Conservation (phyloP, 2,797 vertebrate species). For the Chloroceryle amazona region DNA sequence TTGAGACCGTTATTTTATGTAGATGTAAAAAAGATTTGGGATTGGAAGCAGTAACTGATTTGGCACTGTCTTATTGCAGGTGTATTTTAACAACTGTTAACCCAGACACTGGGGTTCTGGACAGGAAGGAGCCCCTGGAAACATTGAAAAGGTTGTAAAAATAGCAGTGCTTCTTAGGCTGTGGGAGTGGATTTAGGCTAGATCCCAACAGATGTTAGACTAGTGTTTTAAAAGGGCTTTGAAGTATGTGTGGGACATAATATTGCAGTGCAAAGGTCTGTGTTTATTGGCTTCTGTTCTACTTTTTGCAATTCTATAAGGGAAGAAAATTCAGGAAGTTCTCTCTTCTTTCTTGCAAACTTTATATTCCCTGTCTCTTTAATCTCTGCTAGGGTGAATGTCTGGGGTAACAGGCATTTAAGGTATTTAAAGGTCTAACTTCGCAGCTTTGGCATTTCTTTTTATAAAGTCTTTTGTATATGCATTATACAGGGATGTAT, state of each 20-base stretch:
- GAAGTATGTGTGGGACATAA: background rate
- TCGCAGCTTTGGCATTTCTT: background rate
- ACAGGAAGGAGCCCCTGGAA: constrained; percentile 91
- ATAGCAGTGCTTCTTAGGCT: background rate
- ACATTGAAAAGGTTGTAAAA: constrained; percentile 89
- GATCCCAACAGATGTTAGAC: background rate
- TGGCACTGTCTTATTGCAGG: constrained; percentile 75
- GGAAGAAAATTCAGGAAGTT: background rate
- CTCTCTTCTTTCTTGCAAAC: background rate
- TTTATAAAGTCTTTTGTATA: background rate
- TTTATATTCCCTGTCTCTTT: background rate
- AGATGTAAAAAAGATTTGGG: background rate
- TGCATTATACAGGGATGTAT: background rate
- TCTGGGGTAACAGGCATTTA: background rate
- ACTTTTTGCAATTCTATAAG: background rate
- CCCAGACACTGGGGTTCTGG: constrained; percentile 89
- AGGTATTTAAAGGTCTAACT: background rate
- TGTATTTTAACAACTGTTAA: constrained; percentile 93
- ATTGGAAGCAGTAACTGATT: background rate
- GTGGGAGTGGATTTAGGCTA: background rate
- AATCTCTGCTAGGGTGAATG: background rate
- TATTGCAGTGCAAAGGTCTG: background rate
- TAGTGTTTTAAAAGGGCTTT: background rate
- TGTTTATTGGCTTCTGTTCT: background rate
- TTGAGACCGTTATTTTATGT: background rate